phyloP scores from a whole-genome alignment of 1,140 invertebrate species.

The Pissodes strobi region DNA sequence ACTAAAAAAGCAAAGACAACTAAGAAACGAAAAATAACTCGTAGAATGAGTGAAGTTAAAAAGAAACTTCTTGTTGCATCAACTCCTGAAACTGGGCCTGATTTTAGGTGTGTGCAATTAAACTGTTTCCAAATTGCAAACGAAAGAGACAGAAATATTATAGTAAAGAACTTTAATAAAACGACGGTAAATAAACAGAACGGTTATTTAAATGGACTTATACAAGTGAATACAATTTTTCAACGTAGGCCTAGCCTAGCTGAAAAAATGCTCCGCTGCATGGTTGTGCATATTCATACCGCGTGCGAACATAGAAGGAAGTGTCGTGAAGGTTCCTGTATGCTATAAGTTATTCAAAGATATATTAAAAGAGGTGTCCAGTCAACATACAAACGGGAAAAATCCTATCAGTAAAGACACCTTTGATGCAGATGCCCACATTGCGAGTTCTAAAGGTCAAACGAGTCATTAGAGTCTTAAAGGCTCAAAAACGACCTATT shows the following conservation, averaged over 20 bases:
- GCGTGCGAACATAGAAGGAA: not conserved
- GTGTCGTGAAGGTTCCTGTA: not conserved
- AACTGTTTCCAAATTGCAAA: not conserved
- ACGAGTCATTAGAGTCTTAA: not conserved
- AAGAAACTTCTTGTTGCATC: not conserved
- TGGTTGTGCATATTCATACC: not conserved
- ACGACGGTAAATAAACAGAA: not conserved
- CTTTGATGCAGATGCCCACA: not conserved
- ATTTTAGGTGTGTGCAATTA: not conserved
- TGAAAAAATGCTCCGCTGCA: not conserved
- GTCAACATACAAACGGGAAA: not conserved
- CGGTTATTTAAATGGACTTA: too few species aligned
- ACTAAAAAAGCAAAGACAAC: not conserved
- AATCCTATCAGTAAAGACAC: not conserved
- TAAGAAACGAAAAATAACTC: not conserved
- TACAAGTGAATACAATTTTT: not conserved
- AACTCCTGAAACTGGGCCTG: too few species aligned
- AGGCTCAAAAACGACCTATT: not conserved
- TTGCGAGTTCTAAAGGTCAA: too few species aligned
- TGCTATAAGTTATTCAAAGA: not conserved
- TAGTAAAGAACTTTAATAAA: not conserved
- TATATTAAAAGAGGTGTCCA: not conserved
- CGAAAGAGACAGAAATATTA: not conserved
- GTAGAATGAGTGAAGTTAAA: not conserved
- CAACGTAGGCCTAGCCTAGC: not conserved